Evolutionary conservation across 2,888 invertebrate genomes (phyloP).

Genomic region (Himalopsyche kuldschensis): DNA sequence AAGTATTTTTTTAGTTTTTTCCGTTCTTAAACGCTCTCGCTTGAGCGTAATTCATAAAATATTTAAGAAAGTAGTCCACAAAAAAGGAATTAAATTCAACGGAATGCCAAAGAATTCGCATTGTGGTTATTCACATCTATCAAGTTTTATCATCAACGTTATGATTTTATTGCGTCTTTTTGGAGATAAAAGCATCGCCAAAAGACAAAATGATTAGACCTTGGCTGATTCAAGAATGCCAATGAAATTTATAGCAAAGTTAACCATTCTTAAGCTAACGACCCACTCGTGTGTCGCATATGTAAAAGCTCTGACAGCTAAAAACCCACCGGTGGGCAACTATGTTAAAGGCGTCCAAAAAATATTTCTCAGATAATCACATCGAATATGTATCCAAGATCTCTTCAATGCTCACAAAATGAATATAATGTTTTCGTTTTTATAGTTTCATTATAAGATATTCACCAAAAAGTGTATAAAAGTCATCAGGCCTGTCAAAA

Average conservation of each 20-base stretch:
- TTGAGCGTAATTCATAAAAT: not conserved
- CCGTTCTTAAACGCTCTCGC: not conserved
- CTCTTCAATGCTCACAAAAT: too few species aligned
- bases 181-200: not conserved
- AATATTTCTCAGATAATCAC: too few species aligned
- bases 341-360: too few species aligned
- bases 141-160: slow-evolving; percentile 21
- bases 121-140: slow-evolving; percentile 6
- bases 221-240: not conserved
- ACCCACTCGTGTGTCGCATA: too few species aligned
- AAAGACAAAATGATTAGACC: not conserved
- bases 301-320: too few species aligned
- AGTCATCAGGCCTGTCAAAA: too few species aligned
- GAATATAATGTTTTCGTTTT: too few species aligned
- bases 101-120: not conserved
- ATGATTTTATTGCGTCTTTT: slow-evolving; percentile 16
- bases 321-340: too few species aligned
- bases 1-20: not conserved
- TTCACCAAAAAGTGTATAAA: too few species aligned
- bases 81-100: not conserved
- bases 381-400: too few species aligned
- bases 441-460: too few species aligned
- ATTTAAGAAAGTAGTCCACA: not conserved
- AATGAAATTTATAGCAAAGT: not conserved
- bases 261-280: too few species aligned